These are phyloP conservation scores for Helicolenus hilgendorfi DNA, from an alignment of 2,797 vertebrate species.

Conservation along the genomic window DNA sequence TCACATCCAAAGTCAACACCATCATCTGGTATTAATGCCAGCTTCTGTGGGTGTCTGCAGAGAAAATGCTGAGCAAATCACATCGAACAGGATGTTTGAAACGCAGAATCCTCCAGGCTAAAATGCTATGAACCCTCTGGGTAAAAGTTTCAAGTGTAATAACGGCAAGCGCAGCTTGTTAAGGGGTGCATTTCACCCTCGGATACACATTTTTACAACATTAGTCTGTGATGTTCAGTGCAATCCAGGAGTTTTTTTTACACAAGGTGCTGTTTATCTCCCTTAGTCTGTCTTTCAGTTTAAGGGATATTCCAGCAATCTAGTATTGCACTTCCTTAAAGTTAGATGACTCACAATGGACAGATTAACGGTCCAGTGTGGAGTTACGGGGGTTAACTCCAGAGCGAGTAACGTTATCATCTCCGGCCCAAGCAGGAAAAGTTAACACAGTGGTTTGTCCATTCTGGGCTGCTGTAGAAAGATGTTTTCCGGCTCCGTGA, in stretches of 20 bases:
- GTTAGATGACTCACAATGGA: background rate
- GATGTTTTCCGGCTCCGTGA: no score
- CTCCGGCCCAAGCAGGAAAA: no score
- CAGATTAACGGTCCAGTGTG: background rate
- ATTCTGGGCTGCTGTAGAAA: no score
- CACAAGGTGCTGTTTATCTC: background rate
- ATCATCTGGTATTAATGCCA: conserved; percentile 30
- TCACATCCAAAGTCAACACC: conserved; percentile 37
- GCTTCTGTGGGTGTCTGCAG: conserved; percentile 11
- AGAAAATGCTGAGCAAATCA: conserved; percentile 31
- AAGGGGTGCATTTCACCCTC: background rate
- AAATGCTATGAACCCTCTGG: background rate
- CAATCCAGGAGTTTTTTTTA: background rate
- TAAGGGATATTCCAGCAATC: background rate
- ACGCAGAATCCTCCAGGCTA: background rate
- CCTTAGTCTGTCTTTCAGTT: background rate
- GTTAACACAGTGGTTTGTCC: no score
- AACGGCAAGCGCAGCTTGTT: background rate
- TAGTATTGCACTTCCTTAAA: background rate
- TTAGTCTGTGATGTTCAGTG: background rate
- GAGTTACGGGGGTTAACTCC: no score
- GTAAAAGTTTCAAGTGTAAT: background rate
- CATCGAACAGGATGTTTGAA: background rate
- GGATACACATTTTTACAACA: background rate
- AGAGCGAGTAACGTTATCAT: no score